Evolutionary conservation across 1,140 invertebrate species (phyloP).

Genomic region (Magallana ariakensis): DNA sequence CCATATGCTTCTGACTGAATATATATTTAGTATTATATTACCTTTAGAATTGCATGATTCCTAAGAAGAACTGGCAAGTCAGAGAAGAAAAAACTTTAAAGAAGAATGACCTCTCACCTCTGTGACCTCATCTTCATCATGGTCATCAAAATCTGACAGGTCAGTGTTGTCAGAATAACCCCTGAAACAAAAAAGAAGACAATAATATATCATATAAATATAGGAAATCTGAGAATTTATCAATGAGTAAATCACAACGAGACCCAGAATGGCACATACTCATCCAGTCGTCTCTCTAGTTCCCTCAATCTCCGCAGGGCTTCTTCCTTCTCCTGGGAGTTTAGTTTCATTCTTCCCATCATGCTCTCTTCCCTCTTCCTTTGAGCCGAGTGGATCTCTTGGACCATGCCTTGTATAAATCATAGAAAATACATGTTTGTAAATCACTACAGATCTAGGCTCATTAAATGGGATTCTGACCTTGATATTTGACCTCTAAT

Average conservation of each 20-base stretch:
- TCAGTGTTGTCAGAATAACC: slow-evolving; percentile 36
- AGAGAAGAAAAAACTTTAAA: background rate
- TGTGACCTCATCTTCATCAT: slow-evolving; percentile 51
- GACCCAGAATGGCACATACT: slow-evolving; percentile 12
- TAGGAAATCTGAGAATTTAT: too few species aligned
- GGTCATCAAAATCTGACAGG: slow-evolving; percentile 48
- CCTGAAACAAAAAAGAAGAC: background rate
- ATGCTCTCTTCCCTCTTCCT: slow-evolving; percentile 61
- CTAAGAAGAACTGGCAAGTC: too few species aligned
- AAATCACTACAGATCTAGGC: background rate
- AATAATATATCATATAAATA: too few species aligned
- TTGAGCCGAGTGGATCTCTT: slow-evolving; percentile 63
- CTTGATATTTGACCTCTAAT: too few species aligned
- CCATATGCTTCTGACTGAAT: too few species aligned
- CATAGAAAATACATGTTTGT: background rate
- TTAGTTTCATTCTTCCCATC: slow-evolving; percentile 59
- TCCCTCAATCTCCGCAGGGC: slow-evolving; percentile 48
- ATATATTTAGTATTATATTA: too few species aligned
- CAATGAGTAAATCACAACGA: too few species aligned
- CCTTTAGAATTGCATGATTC: too few species aligned
- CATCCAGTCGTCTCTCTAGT: slow-evolving; percentile 47
- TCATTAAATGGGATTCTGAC: too few species aligned
- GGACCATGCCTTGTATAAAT: slow-evolving; percentile 55
- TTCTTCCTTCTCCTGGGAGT: slow-evolving; percentile 64
- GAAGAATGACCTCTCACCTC: slow-evolving; percentile 43